These are phyloP conservation scores for Aelia acuminata DNA, from an alignment of 2,888 invertebrate genomes.

Conservation along the genomic window DNA sequence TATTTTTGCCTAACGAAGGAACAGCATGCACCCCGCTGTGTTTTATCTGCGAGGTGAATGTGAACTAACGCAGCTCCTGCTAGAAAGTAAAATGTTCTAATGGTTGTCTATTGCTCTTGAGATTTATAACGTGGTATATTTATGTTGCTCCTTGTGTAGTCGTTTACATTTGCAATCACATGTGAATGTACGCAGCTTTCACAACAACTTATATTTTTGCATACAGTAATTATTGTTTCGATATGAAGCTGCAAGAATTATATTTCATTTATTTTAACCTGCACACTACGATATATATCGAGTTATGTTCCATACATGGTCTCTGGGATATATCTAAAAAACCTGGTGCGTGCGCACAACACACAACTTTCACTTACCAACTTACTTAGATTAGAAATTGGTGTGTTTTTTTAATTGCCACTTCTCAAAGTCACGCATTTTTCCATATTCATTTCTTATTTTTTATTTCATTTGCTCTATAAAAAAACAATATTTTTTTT, in stretches of 20 bases:
- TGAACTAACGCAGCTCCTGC: background rate
- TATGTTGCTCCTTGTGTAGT: background rate
- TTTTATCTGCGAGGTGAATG: background rate
- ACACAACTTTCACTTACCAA: too few species aligned
- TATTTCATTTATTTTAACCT: background rate
- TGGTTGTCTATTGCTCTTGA: slow-evolving; percentile 13
- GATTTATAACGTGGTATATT: slow-evolving; percentile 4
- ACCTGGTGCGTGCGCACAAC: too few species aligned
- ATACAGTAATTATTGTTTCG: background rate
- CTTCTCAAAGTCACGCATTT: too few species aligned
- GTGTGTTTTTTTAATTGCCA: too few species aligned
- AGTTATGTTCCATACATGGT: too few species aligned
- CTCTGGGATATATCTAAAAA: too few species aligned
- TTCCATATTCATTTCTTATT: too few species aligned
- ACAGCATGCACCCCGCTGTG: background rate
- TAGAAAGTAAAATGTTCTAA: slow-evolving; percentile 25
- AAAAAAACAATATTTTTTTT: too few species aligned
- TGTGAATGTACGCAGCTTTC: background rate
- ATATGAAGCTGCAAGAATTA: background rate
- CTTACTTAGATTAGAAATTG: too few species aligned
- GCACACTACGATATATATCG: too few species aligned
- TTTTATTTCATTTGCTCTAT: too few species aligned
- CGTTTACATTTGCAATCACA: background rate
- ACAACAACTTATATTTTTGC: background rate
- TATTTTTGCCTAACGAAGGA: background rate